These are phyloP conservation scores for Cyanoderma ruficeps DNA, from an alignment of 2,113 vertebrate genomes.

Conservation along the genomic window DNA sequence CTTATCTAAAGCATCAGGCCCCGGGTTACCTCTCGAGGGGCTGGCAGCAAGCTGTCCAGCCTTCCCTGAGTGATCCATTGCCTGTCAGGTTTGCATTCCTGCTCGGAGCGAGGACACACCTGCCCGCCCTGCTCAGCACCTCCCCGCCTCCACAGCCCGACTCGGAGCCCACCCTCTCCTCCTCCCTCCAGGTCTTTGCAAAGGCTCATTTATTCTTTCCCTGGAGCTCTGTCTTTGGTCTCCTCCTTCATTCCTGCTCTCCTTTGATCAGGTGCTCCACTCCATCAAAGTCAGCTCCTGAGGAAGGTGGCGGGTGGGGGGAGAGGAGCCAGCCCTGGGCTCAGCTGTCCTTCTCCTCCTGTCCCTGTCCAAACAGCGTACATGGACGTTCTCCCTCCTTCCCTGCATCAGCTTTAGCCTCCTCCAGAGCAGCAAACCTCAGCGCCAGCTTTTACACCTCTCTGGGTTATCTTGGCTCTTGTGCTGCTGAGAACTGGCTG, in stretches of 20 bases:
- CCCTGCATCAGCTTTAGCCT: neutral
- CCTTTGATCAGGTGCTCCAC: slow-evolving; percentile 8
- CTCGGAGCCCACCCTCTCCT: neutral
- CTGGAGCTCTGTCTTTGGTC: slow-evolving; percentile 38
- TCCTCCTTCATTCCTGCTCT: slow-evolving; percentile 31
- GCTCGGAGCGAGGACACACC: slow-evolving; percentile 10
- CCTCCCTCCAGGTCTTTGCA: slow-evolving; percentile 5
- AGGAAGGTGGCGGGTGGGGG: neutral
- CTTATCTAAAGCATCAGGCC: slow-evolving; percentile 39
- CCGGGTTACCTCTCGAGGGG: neutral
- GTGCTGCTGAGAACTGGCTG: neutral
- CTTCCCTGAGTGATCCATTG: slow-evolving; percentile 14
- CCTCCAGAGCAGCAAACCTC: neutral
- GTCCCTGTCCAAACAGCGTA: neutral
- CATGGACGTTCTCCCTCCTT: neutral
- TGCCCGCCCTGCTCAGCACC: neutral
- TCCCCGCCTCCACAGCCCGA: neutral
- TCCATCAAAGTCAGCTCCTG: slow-evolving; percentile 9
- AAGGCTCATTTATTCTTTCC: slow-evolving; percentile 52
- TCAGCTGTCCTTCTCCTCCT: neutral
- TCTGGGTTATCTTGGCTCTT: neutral
- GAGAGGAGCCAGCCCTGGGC: slow-evolving; percentile 8
- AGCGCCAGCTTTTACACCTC: neutral
- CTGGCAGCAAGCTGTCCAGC: slow-evolving; percentile 11
- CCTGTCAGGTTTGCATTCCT: slow-evolving; percentile 52